A percentile compares a stretch with the other conserved stretches of the same genome.
These are phyloP conservation scores for Trichonephila clavipes DNA, from an alignment of 1,140 invertebrate genomes.

Conservation along the genomic window DNA sequence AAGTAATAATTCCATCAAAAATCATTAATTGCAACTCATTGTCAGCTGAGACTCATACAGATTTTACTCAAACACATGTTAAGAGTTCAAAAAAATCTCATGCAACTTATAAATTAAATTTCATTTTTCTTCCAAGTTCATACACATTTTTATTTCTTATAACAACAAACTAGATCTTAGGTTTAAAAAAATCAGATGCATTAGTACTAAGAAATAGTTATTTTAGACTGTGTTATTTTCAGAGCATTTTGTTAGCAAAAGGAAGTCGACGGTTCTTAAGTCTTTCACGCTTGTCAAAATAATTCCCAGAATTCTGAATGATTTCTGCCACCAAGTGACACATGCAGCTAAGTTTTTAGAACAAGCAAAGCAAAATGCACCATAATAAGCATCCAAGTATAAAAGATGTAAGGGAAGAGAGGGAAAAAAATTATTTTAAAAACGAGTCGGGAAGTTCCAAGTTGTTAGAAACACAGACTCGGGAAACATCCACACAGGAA, in stretches of 20 bases:
- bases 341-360: conserved; percentile 6
- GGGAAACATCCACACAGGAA: conserved; percentile 29
- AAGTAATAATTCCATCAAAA: too few relatives aligned
- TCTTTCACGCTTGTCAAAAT: conserved; percentile 46
- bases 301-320: conserved; percentile 21
- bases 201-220: conserved; percentile 8
- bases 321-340: conserved; percentile 48
- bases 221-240: conserved; percentile 33
- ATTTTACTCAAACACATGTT: too few relatives aligned
- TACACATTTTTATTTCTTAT: too few relatives aligned
- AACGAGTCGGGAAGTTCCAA: conserved; percentile 29
- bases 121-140: too few relatives aligned
- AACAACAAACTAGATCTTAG: conserved; percentile 24
- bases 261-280: not conserved
- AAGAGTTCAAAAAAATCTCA: too few relatives aligned
- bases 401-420: not conserved
- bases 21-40: too few relatives aligned
- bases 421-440: conserved; percentile 21
- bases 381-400: conserved; percentile 42
- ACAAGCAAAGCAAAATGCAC: conserved; percentile 17
- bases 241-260: not conserved
- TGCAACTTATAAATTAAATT: too few relatives aligned
- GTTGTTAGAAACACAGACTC: conserved; percentile 56
- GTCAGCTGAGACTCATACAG: too few relatives aligned
- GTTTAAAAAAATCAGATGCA: not conserved